phyloP scores from a whole-genome alignment of 92 coral and sea anemone species.

The Scolanthus callimorphus region DNA sequence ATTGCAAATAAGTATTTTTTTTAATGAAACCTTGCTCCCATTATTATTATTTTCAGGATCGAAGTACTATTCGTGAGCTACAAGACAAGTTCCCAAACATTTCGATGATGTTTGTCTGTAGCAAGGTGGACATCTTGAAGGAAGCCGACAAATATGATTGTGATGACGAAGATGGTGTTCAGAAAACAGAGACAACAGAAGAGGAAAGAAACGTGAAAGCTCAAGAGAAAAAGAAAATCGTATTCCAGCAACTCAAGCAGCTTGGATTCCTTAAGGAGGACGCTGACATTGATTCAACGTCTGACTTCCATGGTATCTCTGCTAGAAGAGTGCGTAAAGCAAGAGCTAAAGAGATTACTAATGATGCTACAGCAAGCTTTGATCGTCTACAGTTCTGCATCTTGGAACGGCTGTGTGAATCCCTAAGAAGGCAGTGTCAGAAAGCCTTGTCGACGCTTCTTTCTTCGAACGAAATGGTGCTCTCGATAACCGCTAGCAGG shows the following conservation, averaged over 20 bases:
- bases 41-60: slow-evolving; percentile 23
- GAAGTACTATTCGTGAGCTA: slow-evolving; percentile 32
- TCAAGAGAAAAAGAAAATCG: slow-evolving; percentile 24
- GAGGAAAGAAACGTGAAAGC: slow-evolving; percentile 3
- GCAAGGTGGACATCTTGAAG: slow-evolving; percentile 34
- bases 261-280: slow-evolving; percentile 8
- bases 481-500: slow-evolving; percentile 4
- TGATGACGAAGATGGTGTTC: slow-evolving; percentile 29
- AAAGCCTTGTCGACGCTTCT: slow-evolving; percentile 25
- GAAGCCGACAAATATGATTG: slow-evolving; percentile 8
- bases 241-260: slow-evolving; percentile 34
- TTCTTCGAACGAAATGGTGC: slow-evolving; percentile 26
- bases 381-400: slow-evolving; percentile 31
- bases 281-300: slow-evolving; percentile 7
- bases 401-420: slow-evolving; percentile 16
- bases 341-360: neutral
- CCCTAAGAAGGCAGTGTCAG: slow-evolving; percentile 29
- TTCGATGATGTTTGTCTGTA: slow-evolving; percentile 50
- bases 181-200: neutral
- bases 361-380: slow-evolving; percentile 34
- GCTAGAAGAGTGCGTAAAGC: slow-evolving; percentile 34
- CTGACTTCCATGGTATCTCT: slow-evolving; percentile 54
- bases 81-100: slow-evolving; percentile 54
- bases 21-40: neutral
- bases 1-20: too few relatives aligned